Conservation (phyloP, 2,113 vertebrate species). For the Chionomys nivalis region DNA sequence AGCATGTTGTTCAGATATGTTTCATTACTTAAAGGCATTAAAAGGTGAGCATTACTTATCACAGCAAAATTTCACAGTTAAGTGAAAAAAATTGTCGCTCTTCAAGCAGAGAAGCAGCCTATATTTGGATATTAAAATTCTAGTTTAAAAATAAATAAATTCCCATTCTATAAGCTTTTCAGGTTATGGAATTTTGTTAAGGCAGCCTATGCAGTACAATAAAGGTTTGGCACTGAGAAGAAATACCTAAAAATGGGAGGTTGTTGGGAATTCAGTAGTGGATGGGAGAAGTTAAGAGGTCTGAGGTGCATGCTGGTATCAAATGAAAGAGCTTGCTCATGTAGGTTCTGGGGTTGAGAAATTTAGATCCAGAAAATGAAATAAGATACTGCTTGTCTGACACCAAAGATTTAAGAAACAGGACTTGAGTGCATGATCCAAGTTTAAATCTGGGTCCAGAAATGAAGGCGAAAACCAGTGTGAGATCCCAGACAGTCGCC, state of each 20-base stretch:
- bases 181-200: background rate
- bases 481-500: background rate
- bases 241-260: background rate
- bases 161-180: background rate
- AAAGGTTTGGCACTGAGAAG: background rate
- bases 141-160: background rate
- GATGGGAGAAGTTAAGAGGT: background rate
- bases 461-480: background rate
- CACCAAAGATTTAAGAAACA: background rate
- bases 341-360: background rate
- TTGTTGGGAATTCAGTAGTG: background rate
- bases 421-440: background rate
- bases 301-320: background rate
- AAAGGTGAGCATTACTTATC: background rate
- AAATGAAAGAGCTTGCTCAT: background rate
- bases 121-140: background rate
- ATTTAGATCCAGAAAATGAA: background rate
- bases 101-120: background rate
- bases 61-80: background rate
- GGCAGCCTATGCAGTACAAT: background rate
- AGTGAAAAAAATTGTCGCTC: background rate
- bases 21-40: background rate
- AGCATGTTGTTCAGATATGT: background rate
- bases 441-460: background rate
- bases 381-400: background rate